Base-by-base conservation (phyloP, 2,797 vertebrate species). In the Chelmon rostratus region DNA sequence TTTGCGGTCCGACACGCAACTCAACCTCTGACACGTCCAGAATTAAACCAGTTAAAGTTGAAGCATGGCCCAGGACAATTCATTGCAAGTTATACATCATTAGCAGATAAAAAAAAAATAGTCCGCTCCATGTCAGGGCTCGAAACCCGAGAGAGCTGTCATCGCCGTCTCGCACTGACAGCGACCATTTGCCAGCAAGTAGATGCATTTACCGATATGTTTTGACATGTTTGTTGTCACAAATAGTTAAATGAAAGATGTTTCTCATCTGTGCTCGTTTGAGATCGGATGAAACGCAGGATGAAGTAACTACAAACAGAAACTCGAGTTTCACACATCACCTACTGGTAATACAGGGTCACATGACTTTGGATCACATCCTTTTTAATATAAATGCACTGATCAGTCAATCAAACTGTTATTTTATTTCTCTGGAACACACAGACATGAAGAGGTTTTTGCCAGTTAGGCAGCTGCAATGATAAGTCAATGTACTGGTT, bases 401-500 rank as follows among this genome's bases (percentile, higher is more conserved):
- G 73, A 83, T 82, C 75, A 72, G 81, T 72, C 79, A 73, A 33
- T 86, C 69, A 69, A 76, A 49, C 85, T 77, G 68, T 77, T 73
- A 6, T 69, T 82, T 81, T 80, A n/a, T 77, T 76, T 85, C 35
- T 84, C 67, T 73, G 33, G 25, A 71, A 66, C 49, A 52, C 23
- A 52, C 67, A 74, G 54, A 74, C 57, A n/a, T 19, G 61, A 59
- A 84, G 46, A 70, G 76, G 77, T 59, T 81, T 85, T 89, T 69
- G 80, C 83, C 61, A 73, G 94, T 92, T 92, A 85, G 94, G 95
- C 93, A 95, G 95, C 94, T 95, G 94, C 95, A 94, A 90, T 93
- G 91, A 95, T 85, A 44, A 91, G 86, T 90, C 71, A 82, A 56
- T 87, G 88, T 89, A 88, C 89, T 91, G 91, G 91, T 94, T 87